Base-by-base conservation (phyloP, 2,113 vertebrate genomes). In the Nothoprocta pentlandii region DNA sequence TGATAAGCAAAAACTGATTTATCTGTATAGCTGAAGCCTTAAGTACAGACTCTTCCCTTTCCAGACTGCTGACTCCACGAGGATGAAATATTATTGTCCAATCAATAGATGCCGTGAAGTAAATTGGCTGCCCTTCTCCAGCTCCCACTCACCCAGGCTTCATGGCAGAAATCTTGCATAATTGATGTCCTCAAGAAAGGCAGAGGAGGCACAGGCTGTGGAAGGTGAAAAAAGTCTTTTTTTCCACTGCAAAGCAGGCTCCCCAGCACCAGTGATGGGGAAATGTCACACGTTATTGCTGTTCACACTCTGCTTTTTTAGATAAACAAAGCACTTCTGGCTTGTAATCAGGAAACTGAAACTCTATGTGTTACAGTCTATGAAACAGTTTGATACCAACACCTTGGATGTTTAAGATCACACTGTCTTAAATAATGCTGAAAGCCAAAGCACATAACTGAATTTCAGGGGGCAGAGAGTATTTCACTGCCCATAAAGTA, bases 391-490 rank as follows among this genome's bases (percentile, higher is more conserved):
- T 58, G 54, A 91, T 56, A 77, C 3, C n/a, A 87, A 80, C 14
- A 39, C 22, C 74, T 92, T n/a, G 46, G 46, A 87, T 22, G 21
- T 56, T 89, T 82, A 76, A 90, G 67, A 79, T 73, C 56, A 89
- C 25, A 80, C 58, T 41, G 70, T 46, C 68, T 85, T 74, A 67
- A 85, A 28, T 56, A 85, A 78, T 20, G 70, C 15, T 44, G 25
- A 25, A 94, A 94, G 59, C 73, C 70, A 78, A 85, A 90, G 73
- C 8, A 74, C 10, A 87, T 41, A 87, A 82, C 84, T 66, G 75
- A 41, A 74, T 66, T 87, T 70, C 21, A 41, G 42, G 10, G 59
- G 61, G 47, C 59, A 92, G 87, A 70, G 42, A 63, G 19, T 77
- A 59, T 17, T 77, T 64, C 47, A 47, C 46, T 69, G 56, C 62